A percentile compares a stretch with the other conserved stretches of the same genome.
These are phyloP conservation scores for Conger conger DNA, from an alignment of 2,113 vertebrate species.

Conservation along the genomic window DNA sequence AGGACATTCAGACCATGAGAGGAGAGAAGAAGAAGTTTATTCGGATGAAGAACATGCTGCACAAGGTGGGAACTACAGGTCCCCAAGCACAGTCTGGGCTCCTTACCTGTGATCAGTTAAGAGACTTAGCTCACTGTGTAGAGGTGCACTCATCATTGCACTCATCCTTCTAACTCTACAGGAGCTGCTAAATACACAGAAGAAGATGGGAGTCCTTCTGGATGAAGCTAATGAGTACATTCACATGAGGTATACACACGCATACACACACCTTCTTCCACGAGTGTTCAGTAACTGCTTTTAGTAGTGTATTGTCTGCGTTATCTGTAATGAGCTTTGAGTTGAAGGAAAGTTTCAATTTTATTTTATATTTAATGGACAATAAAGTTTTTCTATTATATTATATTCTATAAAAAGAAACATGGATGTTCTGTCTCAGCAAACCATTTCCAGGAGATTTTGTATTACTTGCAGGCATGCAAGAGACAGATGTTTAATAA, in stretches of 20 bases:
- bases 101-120: neutral
- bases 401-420: too few relatives aligned
- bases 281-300: too few relatives aligned
- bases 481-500: too few relatives aligned
- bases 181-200: slow-evolving; percentile 3
- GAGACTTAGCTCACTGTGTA: neutral
- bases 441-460: too few relatives aligned
- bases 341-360: too few relatives aligned
- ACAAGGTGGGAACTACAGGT: neutral
- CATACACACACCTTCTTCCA: too few relatives aligned
- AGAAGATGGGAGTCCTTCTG: slow-evolving; percentile 4
- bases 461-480: too few relatives aligned
- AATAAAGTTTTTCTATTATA: too few relatives aligned
- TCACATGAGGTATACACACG: slow-evolving; percentile 24
- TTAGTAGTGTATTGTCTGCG: too few relatives aligned
- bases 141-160: neutral
- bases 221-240: slow-evolving; percentile 26
- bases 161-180: slow-evolving; percentile 1
- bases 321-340: too few relatives aligned
- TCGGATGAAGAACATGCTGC: slow-evolving; percentile 21
- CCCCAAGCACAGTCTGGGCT: neutral
- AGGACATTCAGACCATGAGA: slow-evolving; percentile 27
- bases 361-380: too few relatives aligned
- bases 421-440: too few relatives aligned
- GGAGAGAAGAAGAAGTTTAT: slow-evolving; percentile 27